Evolutionary conservation across 2,888 invertebrate species (phyloP).

Genomic region (Megamerina dolium): DNA sequence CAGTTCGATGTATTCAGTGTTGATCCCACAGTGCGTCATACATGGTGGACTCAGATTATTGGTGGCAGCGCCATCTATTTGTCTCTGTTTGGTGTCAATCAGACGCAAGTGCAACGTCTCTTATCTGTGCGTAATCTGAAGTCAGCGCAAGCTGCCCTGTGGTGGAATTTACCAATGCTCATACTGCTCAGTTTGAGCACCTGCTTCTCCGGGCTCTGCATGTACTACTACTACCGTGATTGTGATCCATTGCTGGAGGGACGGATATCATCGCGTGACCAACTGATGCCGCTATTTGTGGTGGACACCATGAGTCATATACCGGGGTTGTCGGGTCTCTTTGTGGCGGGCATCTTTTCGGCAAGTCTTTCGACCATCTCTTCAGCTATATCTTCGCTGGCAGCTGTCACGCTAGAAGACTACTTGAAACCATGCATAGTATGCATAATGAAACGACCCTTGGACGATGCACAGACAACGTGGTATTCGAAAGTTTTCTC

Average conservation of each 20-base stretch:
- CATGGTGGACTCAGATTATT: slow-evolving; percentile 73
- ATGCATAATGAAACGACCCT: slow-evolving; percentile 38
- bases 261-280: slow-evolving; percentile 63
- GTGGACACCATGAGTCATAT: slow-evolving; percentile 65
- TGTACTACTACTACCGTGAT: slow-evolving; percentile 73
- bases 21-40: slow-evolving; percentile 77
- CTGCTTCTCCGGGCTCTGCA: slow-evolving; percentile 71
- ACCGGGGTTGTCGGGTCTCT: slow-evolving; percentile 81
- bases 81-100: slow-evolving; percentile 81
- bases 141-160: slow-evolving; percentile 66
- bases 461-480: slow-evolving; percentile 49
- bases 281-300: slow-evolving; percentile 75
- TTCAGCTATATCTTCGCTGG: slow-evolving; percentile 82
- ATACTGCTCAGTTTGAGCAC: slow-evolving; percentile 67
- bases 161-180: slow-evolving; percentile 77
- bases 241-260: slow-evolving; percentile 71
- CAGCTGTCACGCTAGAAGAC: slow-evolving; percentile 86
- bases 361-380: slow-evolving; percentile 89
- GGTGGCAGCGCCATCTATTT: slow-evolving; percentile 78
- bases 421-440: slow-evolving; percentile 59
- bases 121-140: slow-evolving; percentile 65
- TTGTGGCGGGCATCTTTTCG: slow-evolving; percentile 86
- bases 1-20: slow-evolving; percentile 63
- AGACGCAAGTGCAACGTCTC: slow-evolving; percentile 73
- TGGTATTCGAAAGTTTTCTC: slow-evolving; percentile 64